phyloP scores from a whole-genome alignment of 53 echinoderm and acorn worm genomes.

The Patiria pectinifera region DNA sequence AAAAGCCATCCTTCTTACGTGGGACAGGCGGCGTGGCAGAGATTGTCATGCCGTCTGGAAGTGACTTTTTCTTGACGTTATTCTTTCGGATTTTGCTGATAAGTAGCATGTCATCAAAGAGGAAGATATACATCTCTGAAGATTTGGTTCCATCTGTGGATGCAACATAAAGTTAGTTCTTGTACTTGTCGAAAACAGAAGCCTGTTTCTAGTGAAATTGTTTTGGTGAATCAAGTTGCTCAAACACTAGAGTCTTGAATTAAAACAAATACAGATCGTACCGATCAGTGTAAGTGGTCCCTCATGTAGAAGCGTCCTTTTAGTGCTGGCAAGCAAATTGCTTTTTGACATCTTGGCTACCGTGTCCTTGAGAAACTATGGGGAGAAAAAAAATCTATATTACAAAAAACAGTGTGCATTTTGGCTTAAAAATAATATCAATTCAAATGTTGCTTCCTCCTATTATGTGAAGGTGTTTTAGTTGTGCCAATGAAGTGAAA shows the following conservation, averaged over 20 bases:
- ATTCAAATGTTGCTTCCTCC: no score
- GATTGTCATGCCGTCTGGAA: constrained; percentile 61
- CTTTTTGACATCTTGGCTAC: constrained; percentile 77
- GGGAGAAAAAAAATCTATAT: neutral
- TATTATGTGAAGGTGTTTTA: no score
- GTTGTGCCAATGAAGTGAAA: no score
- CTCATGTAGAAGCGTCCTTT: constrained; percentile 86
- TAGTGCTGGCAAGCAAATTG: constrained; percentile 79
- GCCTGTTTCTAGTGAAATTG: neutral
- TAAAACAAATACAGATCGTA: constrained; percentile 41
- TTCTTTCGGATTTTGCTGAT: constrained; percentile 78
- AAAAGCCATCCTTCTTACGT: constrained; percentile 73
- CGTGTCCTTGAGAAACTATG: constrained; percentile 73
- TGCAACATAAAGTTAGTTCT: neutral
- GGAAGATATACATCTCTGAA: constrained; percentile 85
- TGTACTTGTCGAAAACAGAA: neutral
- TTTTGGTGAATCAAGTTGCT: neutral
- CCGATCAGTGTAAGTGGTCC: constrained; percentile 89
- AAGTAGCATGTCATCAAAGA: constrained; percentile 95
- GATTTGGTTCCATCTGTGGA: constrained; percentile 84
- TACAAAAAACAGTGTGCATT: neutral
- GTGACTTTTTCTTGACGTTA: constrained; percentile 75
- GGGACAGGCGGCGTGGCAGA: constrained; percentile 70
- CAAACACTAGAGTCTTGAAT: neutral
- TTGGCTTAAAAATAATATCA: no score